Base-by-base conservation (phyloP, 2,113 vertebrate genomes). In the Tamias sibiricus region DNA sequence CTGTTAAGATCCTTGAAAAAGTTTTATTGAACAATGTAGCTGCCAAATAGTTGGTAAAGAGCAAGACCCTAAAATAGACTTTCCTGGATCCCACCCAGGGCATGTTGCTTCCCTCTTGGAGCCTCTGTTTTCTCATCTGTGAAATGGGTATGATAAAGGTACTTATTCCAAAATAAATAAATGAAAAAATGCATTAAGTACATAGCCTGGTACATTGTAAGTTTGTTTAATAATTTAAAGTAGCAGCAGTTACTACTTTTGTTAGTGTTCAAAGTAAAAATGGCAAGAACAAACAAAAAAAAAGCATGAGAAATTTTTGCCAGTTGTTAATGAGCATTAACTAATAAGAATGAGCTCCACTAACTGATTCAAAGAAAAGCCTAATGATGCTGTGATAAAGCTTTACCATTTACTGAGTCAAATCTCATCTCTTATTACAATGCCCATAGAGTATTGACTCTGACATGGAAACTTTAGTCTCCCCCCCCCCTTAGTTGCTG, bases 341-440 rank as follows among this genome's bases (percentile, higher is more conserved):
- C 77, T 40, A 68, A 66, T 71, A 96, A 95, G 97, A 68, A 42
- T 40, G 3, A 9, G 57, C 74, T 28, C 85, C 91, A 26, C 85
- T 49, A 72, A 97, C 79, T 97, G 92, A 69, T 97, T 98, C 83
- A 89, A 90, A 96, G 91, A 59, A 93, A 96, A 97, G 59, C 57
- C 79, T 93, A 1, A 14, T 47, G 37, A 26, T 95, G 59, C 90
- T 68, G 35, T 83, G 83, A 74, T 86, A 69, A 83, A 83, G 40
- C 96, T 97, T 64, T 95, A 94, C 20, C 16, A 71, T 89, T 74
- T 97, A 8, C 59, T 95, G 77, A 95, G 76, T 91, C 74, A 82
- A 77, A 85, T 94, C 75, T 96, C 88, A 88, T 97, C 68, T 97
- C 54, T 96, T 13, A 0, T 40, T 97, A 92, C 40, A 94, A 19